These are phyloP conservation scores for Helicoverpa zea DNA, from an alignment of 1,140 invertebrate genomes.

Conservation along the genomic window DNA sequence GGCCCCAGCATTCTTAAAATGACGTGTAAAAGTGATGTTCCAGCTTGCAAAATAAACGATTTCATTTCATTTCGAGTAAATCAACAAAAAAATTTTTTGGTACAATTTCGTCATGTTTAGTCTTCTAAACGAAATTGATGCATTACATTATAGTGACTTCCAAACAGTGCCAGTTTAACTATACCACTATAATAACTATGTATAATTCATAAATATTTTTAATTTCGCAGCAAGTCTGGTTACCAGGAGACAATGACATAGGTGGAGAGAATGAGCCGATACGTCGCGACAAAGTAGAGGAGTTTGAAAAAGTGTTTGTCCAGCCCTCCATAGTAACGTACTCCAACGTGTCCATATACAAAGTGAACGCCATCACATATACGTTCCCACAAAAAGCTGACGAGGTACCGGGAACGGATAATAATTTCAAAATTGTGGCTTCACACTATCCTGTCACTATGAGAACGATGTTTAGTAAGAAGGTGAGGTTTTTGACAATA, in stretches of 20 bases:
- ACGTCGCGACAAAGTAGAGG: slow-evolving; percentile 90
- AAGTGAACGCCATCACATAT: slow-evolving; percentile 91
- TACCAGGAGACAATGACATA: slow-evolving; percentile 98
- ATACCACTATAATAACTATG: no score
- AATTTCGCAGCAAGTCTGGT: slow-evolving; percentile 91
- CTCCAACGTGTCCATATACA: slow-evolving; percentile 88
- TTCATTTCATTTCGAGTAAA: no score
- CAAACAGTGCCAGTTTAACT: no score
- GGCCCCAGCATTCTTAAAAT: no score
- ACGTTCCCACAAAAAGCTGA: slow-evolving; percentile 73
- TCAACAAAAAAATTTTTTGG: no score
- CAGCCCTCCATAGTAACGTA: slow-evolving; percentile 89
- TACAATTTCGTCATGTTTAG: no score
- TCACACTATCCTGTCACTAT: slow-evolving; percentile 91
- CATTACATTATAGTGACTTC: no score
- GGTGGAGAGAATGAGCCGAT: slow-evolving; percentile 95
- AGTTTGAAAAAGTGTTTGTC: slow-evolving; percentile 93
- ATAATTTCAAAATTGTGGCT: slow-evolving; percentile 89
- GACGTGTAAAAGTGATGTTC: no score
- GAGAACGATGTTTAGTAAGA: slow-evolving; percentile 88
- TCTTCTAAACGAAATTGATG: no score
- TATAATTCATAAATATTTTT: slow-evolving; percentile 26
- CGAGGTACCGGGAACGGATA: slow-evolving; percentile 40
- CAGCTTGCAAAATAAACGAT: no score
- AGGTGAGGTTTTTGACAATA: slow-evolving; percentile 75